Evolutionary conservation across 1,140 invertebrate genomes (phyloP).

Genomic region (Augochlora pura): DNA sequence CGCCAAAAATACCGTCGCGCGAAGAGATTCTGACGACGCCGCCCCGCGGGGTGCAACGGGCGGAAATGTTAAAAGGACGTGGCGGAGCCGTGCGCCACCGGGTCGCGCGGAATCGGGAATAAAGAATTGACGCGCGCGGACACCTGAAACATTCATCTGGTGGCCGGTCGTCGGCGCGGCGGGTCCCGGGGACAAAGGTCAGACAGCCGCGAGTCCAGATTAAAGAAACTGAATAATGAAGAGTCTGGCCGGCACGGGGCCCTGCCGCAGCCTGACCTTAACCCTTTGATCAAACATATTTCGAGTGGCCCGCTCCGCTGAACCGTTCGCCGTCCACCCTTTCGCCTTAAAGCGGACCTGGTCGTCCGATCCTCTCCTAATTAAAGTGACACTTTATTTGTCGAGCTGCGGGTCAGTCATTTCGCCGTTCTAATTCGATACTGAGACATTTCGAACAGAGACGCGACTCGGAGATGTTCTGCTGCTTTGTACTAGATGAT

Average conservation of each 20-base stretch:
- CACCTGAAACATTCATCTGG: slow-evolving; percentile 20
- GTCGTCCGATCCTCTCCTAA: slow-evolving; percentile 4
- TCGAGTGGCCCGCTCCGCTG: slow-evolving; percentile 15
- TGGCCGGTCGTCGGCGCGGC: neutral
- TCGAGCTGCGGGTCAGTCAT: too few species aligned
- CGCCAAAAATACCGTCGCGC: too few species aligned
- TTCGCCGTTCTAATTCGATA: too few species aligned
- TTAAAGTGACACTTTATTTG: too few species aligned
- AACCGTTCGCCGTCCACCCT: neutral
- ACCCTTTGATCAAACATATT: slow-evolving; percentile 49
- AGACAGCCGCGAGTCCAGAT: neutral
- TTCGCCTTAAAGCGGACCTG: slow-evolving; percentile 46
- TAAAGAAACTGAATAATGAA: slow-evolving; percentile 38
- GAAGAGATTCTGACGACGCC: neutral
- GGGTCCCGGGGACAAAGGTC: neutral
- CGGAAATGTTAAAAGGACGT: slow-evolving; percentile 1
- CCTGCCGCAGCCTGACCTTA: slow-evolving; percentile 41
- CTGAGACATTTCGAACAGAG: too few species aligned
- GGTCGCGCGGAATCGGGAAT: neutral
- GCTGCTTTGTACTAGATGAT: too few species aligned
- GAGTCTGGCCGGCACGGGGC: neutral
- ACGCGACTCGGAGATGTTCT: too few species aligned
- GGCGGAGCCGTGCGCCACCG: neutral
- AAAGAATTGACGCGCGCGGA: neutral
- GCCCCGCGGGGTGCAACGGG: neutral